Conservation (phyloP, 2,113 vertebrate species). For the Micromys minutus region DNA sequence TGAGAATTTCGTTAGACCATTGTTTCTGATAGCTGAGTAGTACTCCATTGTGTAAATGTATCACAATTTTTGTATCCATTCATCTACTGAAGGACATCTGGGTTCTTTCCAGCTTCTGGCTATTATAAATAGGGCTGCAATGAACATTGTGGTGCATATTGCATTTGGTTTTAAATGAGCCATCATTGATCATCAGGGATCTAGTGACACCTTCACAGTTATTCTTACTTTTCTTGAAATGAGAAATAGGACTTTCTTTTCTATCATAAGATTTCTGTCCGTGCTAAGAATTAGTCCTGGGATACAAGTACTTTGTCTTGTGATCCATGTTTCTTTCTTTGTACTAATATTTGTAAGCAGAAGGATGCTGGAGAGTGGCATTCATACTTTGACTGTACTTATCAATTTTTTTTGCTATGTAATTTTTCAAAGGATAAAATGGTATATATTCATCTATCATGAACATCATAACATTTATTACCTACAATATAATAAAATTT, state of each 20-base stretch:
- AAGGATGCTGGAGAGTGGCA: slow-evolving; percentile 9
- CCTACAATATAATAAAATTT: background rate
- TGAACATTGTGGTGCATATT: too few relatives aligned
- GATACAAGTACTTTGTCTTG: slow-evolving; percentile 45
- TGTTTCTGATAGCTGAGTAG: too few relatives aligned
- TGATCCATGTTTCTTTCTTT: slow-evolving; percentile 44
- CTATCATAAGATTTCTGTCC: background rate
- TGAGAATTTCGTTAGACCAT: too few relatives aligned
- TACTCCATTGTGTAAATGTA: too few relatives aligned
- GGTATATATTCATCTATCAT: background rate
- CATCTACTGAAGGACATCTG: too few relatives aligned
- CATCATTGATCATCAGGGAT: slow-evolving; percentile 23
- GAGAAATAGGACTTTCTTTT: slow-evolving; percentile 14
- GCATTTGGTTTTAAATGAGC: slow-evolving; percentile 57
- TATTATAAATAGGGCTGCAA: too few relatives aligned
- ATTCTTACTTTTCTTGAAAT: slow-evolving; percentile 51
- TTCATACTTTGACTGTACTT: background rate
- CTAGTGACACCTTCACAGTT: slow-evolving; percentile 31
- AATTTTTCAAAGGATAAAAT: background rate
- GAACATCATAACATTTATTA: background rate
- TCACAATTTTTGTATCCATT: too few relatives aligned
- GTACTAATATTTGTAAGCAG: slow-evolving; percentile 39
- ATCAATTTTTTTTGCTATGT: slow-evolving; percentile 31
- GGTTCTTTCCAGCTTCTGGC: too few relatives aligned
- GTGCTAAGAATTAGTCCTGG: slow-evolving; percentile 1